These are phyloP conservation scores for Argyresthia albistria DNA, from an alignment of 2,888 invertebrate genomes.

Conservation along the genomic window DNA sequence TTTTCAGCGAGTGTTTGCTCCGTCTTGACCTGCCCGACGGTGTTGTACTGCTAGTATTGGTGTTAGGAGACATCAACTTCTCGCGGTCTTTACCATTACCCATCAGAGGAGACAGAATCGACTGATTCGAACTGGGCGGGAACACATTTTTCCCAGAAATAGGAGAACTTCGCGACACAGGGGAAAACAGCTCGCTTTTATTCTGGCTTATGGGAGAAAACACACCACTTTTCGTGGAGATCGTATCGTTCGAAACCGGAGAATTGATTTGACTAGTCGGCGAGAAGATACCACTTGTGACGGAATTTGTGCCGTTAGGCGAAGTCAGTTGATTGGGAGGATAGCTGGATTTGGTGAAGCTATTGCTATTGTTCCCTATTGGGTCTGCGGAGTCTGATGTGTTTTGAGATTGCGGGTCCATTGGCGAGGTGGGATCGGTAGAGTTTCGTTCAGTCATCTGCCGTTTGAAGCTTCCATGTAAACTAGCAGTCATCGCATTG, in stretches of 20 bases:
- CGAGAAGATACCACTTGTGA: slow-evolving; percentile 67
- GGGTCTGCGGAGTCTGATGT: slow-evolving; percentile 53
- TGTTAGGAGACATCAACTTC: slow-evolving; percentile 56
- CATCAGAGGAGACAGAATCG: slow-evolving; percentile 51
- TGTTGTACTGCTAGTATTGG: slow-evolving; percentile 65
- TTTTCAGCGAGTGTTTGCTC: slow-evolving; percentile 73
- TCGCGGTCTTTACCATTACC: slow-evolving; percentile 57
- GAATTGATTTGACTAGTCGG: slow-evolving; percentile 69
- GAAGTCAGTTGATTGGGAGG: slow-evolving; percentile 58
- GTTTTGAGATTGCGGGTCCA: slow-evolving; percentile 52
- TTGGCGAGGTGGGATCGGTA: slow-evolving; percentile 51
- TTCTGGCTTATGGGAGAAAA: slow-evolving; percentile 67
- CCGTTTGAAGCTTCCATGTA: slow-evolving; percentile 77
- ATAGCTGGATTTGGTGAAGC: slow-evolving; percentile 53
- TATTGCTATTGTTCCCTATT: slow-evolving; percentile 31
- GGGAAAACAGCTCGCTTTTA: slow-evolving; percentile 64
- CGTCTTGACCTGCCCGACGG: slow-evolving; percentile 71
- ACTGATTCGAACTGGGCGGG: slow-evolving; percentile 61
- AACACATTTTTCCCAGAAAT: slow-evolving; percentile 59
- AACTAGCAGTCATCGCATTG: slow-evolving; percentile 74
- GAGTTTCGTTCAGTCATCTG: slow-evolving; percentile 64
- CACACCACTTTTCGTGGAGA: slow-evolving; percentile 65
- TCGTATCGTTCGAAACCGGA: slow-evolving; percentile 64
- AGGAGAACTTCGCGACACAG: slow-evolving; percentile 60
- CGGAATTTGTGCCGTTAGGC: slow-evolving; percentile 64